phyloP scores from a whole-genome alignment of 2,888 invertebrate genomes.

The Agrochola macilenta region DNA sequence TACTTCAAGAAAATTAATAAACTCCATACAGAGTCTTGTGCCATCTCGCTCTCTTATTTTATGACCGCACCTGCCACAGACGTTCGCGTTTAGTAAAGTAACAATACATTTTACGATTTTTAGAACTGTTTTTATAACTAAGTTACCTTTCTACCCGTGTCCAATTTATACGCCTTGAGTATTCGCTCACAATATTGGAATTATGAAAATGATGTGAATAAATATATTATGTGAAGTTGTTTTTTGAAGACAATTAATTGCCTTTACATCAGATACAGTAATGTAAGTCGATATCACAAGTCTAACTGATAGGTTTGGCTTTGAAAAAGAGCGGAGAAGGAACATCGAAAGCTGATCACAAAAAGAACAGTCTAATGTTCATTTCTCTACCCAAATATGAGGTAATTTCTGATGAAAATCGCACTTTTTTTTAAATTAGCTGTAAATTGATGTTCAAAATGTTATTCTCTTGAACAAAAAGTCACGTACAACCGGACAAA shows the following conservation, averaged over 20 bases:
- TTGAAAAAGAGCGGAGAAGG: slow-evolving; percentile 29
- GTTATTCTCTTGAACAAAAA: background rate
- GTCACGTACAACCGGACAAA: background rate
- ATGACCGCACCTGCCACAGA: background rate
- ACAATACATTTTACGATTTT: background rate
- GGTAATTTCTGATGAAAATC: background rate
- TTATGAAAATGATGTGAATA: slow-evolving; percentile 23
- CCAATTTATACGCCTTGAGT: slow-evolving; percentile 4
- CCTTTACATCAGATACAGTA: slow-evolving; percentile 22
- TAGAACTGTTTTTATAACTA: slow-evolving; percentile 2
- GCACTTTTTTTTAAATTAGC: background rate
- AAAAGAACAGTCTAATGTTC: background rate
- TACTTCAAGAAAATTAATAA: background rate
- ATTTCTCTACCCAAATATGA: background rate
- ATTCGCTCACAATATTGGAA: background rate
- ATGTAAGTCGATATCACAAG: slow-evolving; percentile 39
- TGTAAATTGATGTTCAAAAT: background rate
- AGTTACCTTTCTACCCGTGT: slow-evolving; percentile 18
- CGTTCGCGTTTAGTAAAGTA: background rate
- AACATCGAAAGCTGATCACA: background rate
- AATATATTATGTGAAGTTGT: slow-evolving; percentile 31
- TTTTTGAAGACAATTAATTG: background rate
- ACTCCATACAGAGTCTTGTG: background rate
- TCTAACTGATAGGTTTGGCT: slow-evolving; percentile 46
- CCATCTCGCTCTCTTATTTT: background rate